Conservation (phyloP, 2,113 vertebrate genomes). For the Vidua macroura region DNA sequence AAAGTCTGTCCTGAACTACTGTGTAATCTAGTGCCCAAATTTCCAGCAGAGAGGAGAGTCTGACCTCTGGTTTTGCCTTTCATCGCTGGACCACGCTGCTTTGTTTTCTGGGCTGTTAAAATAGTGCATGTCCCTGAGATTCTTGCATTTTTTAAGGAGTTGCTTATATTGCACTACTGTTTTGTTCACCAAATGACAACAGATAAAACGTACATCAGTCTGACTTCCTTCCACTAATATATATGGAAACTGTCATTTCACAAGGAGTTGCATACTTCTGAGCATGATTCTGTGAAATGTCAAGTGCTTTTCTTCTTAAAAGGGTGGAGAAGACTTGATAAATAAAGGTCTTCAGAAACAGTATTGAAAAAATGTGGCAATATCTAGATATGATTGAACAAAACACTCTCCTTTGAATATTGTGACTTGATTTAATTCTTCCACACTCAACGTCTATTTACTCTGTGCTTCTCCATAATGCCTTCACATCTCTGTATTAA, state of each 20-base stretch:
- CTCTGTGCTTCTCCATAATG: not conserved
- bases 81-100: not conserved
- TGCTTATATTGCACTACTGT: not conserved
- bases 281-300: not conserved
- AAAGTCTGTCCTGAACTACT: not conserved
- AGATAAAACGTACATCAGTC: not conserved
- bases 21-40: not conserved
- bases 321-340: not conserved
- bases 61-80: not conserved
- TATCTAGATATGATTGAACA: not conserved
- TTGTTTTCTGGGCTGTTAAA: not conserved
- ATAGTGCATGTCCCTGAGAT: not conserved
- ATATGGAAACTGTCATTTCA: not conserved
- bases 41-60: not conserved
- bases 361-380: not conserved
- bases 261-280: not conserved
- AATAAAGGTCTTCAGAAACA: not conserved
- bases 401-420: not conserved
- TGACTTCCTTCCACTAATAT: not conserved
- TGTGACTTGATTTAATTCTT: not conserved
- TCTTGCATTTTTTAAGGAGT: not conserved
- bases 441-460: accelerated
- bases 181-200: not conserved
- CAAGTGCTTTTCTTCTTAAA: not conserved
- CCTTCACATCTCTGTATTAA: not conserved